Conservation (phyloP, 2,888 invertebrate species). For the Cheilosia variabilis region DNA sequence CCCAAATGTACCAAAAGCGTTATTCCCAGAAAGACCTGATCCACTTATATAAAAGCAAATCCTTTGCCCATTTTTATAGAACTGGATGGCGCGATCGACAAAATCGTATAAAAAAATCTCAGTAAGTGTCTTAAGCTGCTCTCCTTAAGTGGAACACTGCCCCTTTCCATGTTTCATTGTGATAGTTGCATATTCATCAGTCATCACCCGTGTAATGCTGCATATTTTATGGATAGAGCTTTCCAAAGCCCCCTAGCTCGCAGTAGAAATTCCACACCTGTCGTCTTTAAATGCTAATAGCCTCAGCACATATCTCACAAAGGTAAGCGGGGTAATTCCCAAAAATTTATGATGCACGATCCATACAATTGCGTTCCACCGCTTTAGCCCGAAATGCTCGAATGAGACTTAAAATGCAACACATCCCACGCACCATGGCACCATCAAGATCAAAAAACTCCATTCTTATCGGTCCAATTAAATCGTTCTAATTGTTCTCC, state of each 20-base stretch:
- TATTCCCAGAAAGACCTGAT: no score
- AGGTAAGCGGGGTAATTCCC: background rate
- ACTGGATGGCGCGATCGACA: no score
- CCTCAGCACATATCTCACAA: constrained; percentile 42
- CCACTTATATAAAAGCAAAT: no score
- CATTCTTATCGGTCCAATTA: constrained; percentile 47
- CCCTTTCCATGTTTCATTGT: background rate
- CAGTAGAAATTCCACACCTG: constrained; percentile 26
- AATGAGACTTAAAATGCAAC: constrained; percentile 33
- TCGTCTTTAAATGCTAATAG: constrained; percentile 16
- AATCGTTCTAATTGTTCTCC: constrained; percentile 40
- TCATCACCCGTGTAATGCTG: no score
- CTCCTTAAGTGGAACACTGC: no score
- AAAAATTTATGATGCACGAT: constrained; percentile 49
- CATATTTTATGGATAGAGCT: background rate
- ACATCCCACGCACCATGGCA: constrained; percentile 33
- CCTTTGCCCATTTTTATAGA: no score
- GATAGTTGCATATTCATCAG: background rate
- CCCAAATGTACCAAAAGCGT: no score
- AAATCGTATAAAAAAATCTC: no score
- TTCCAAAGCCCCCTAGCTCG: constrained; percentile 15
- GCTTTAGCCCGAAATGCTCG: background rate
- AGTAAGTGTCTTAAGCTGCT: no score
- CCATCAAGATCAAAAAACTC: constrained; percentile 4
- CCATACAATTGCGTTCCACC: constrained; percentile 46